These are phyloP conservation scores for Nothocercus nigrocapillus DNA, from an alignment of 2,113 vertebrate genomes.

Conservation along the genomic window DNA sequence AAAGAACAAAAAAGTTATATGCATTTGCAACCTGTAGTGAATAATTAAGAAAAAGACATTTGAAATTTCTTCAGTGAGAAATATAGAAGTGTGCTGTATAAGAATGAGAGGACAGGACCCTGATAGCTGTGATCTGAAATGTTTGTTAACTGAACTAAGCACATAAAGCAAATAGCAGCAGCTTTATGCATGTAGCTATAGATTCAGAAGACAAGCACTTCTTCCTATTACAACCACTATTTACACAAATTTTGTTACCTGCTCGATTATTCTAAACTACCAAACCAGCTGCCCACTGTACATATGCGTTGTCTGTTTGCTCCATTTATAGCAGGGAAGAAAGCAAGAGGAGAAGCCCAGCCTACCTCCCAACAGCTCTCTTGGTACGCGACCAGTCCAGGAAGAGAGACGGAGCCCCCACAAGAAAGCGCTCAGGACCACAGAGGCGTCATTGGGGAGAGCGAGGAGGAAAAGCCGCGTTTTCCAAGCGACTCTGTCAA, in stretches of 20 bases:
- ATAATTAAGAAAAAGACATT: background rate
- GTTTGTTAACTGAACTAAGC: background rate
- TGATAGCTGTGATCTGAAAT: background rate
- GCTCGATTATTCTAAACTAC: background rate
- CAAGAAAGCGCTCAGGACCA: background rate
- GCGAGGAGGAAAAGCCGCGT: background rate
- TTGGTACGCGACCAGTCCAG: background rate
- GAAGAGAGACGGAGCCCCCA: background rate
- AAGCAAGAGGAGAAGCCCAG: background rate
- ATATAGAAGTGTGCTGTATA: background rate
- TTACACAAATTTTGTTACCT: background rate
- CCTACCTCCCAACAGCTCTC: background rate
- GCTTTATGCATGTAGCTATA: background rate
- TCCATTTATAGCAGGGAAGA: background rate
- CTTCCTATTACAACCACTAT: background rate
- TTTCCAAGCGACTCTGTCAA: background rate
- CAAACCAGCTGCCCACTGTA: background rate
- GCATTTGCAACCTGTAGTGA: background rate
- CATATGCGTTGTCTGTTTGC: background rate
- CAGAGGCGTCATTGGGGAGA: fast-evolving
- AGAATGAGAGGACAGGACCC: background rate
- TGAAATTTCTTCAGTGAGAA: background rate
- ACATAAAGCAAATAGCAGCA: background rate
- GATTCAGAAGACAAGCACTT: background rate
- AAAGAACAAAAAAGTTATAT: background rate